Base-by-base conservation (phyloP, 2,888 invertebrate genomes). In the Andrena praecox region DNA sequence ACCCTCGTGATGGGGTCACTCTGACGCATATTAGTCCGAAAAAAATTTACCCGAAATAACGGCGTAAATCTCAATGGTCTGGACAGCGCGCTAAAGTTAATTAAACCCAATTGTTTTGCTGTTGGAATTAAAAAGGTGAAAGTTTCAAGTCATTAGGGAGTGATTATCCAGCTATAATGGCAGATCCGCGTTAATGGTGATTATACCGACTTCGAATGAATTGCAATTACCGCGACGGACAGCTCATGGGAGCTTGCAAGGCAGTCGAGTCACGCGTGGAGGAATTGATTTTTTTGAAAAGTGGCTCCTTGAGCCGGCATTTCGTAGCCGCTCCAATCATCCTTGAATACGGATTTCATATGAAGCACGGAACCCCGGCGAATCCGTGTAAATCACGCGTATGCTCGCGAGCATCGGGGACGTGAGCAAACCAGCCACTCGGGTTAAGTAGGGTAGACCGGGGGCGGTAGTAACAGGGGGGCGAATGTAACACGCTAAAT, bases 341-440 rank as follows among this genome's bases (percentile, higher is more conserved):
- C 35, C 71, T 64, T 20, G 52, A 52, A 52, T 52, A 52, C 52
- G 52, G 64, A 29, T 64, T 66, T 64, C 64, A 4, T 35, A 42
- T 12, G 3, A 73, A 72, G 24, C 24, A 2, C 62, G 52, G 33
- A 54, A 29, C 42, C 8, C 16, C 12, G 6, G 10, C 35, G 16
- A 56, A 67, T 56, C 54, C 35, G 33, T 42, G 56, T 24, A 63
- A 72, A 63, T 64, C 54, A 29, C 27, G 27, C n/a, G 10, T 33
- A 76, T n/a, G 5, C 27, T 52, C 52, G 52, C 52, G 52, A 52
- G 20, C 20, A 20, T 52, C 20, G 24, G 3, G 8, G 42, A 42
- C 42, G 42, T 42, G 42, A 42, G 1, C 16, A 16, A 42, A 42
- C 42, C 12, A n/a, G 69, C 27, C 27, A 54, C 62, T n/a, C 24